Evolutionary conservation across 2,888 invertebrate genomes (phyloP).

Genomic region (Amphiduros pacificus): DNA sequence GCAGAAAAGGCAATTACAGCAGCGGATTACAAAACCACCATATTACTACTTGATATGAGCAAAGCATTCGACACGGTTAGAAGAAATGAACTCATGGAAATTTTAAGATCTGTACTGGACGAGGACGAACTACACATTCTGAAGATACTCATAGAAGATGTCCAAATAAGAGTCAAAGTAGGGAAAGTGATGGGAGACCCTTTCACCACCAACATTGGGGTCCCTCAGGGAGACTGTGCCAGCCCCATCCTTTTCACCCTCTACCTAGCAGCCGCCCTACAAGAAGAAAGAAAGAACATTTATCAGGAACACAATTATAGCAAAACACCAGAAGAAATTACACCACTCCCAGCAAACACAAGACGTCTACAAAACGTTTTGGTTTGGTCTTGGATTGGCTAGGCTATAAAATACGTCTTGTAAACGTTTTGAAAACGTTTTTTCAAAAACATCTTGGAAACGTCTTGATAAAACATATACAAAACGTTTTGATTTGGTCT

Average conservation of each 20-base stretch:
- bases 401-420: too few relatives aligned
- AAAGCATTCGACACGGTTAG: too few relatives aligned
- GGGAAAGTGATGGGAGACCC: conserved; percentile 1
- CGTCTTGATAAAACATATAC: too few relatives aligned
- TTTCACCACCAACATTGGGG: conserved; percentile 13
- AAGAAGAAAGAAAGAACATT: neutral
- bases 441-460: too few relatives aligned
- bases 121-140: neutral
- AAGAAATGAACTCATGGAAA: neutral
- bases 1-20: neutral
- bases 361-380: too few relatives aligned
- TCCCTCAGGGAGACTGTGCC: conserved; percentile 17
- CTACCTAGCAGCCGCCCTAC: conserved; percentile 12
- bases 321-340: too few relatives aligned
- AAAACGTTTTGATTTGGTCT: too few relatives aligned
- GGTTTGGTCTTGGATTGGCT: too few relatives aligned
- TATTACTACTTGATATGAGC: neutral
- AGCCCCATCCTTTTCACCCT: conserved; percentile 19
- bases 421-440: too few relatives aligned
- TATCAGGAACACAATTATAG: too few relatives aligned
- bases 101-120: neutral
- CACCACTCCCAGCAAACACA: too few relatives aligned
- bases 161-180: neutral
- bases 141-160: neutral
- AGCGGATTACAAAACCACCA: neutral